These are phyloP conservation scores for Pteropus rufus DNA, from an alignment of 2,797 vertebrate species.

Conservation along the genomic window DNA sequence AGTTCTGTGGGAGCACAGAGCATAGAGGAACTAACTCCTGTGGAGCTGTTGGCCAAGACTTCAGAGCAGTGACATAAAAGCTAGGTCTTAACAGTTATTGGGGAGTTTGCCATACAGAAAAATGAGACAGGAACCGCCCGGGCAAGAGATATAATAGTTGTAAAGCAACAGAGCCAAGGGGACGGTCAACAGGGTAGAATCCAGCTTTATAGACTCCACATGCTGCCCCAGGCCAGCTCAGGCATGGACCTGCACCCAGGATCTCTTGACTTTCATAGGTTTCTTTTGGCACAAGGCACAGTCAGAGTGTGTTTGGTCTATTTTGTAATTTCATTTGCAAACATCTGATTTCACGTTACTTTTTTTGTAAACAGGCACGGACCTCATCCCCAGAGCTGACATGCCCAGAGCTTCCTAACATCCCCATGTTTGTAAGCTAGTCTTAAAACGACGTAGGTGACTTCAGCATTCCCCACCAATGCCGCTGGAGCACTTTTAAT, in stretches of 20 bases:
- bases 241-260: not conserved
- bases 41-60: not conserved
- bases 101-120: not conserved
- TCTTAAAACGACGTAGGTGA: slow-evolving; percentile 53
- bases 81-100: not conserved
- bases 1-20: not conserved
- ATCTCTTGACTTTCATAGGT: not conserved
- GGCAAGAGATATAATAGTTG: not conserved
- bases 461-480: slow-evolving; percentile 69
- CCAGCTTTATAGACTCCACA: not conserved
- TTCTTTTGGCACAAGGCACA: not conserved
- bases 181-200: not conserved
- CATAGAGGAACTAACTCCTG: not conserved
- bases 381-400: slow-evolving; percentile 40
- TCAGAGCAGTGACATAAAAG: not conserved
- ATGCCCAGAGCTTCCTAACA: slow-evolving; percentile 57
- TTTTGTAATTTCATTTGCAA: slow-evolving; percentile 23
- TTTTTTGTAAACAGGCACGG: slow-evolving; percentile 14
- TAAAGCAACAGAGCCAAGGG: not conserved
- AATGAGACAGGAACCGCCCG: not conserved
- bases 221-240: not conserved
- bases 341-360: slow-evolving; percentile 32
- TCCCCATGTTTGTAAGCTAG: not conserved
- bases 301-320: not conserved
- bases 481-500: slow-evolving; percentile 71